Evolutionary conservation across 2,797 vertebrate species (phyloP), one percentile per base, ranked within the genome.

Genomic region (Setipinna tenuifilis): DNA sequence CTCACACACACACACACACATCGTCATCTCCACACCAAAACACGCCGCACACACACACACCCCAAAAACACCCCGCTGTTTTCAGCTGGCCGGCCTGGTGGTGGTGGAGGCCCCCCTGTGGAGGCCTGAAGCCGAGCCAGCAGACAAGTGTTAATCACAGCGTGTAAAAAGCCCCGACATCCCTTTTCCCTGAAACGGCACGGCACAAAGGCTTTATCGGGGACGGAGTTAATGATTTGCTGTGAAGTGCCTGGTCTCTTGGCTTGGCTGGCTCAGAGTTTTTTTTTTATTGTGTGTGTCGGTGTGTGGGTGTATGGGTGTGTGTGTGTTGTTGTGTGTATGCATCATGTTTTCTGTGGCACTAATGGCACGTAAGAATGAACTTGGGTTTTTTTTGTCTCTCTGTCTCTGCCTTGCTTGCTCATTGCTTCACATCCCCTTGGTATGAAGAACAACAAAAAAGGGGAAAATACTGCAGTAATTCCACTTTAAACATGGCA

Each of bases 181-280:
- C 68, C 68, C 35, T 78, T 78, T 78, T 44, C 35, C 17, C 16
- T 19, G 31, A 19, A 78, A 78, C 31, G 6, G 12, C 5, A 21
- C 19, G 31, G 12, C 68, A 35, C 0, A 75, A 75, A 9, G 6
- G 68, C 68, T 75, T 41, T 75, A 16, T 14, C 4, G 65, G 65
- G 31, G 65, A 31, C 65, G 14, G 0, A 87, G 84, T 85, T 85
- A 87, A 87, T 85, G 83, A 83, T 81, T 85, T 80, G 84, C 86
- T 83, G n/a, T n/a, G n/a, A n/a, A 83, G 81, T 87, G 82, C 31
- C 25, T 68, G 68, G 68, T 75, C 6, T 75, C 16, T 41, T 75
- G 28, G 65, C 25, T 19, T 2, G 3, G 58, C 19, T 75, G 28
- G 65, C 25, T 19, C 17, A 19, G 58, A 17, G 25, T 31, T 12